Evolutionary conservation across 2,113 vertebrate genomes (phyloP), one percentile per base, ranked within the genome.

Genomic region (Paradisaea rubra): DNA sequence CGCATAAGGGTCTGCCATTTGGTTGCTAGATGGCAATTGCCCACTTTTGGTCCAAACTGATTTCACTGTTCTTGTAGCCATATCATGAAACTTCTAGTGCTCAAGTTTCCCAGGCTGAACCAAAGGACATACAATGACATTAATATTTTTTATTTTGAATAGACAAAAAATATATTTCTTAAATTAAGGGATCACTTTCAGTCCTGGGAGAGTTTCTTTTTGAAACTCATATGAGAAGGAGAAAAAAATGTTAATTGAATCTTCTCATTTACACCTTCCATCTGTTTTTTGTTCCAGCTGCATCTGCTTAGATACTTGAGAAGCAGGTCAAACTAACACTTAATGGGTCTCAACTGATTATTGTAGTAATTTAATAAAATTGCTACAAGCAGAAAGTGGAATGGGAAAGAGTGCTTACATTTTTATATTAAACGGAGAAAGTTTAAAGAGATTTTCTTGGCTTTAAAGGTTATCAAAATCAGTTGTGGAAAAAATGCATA

Each of bases 191-290:
- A 88, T 97, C 64, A 87, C 37, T 96, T 97, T 94, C 73, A 93
- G 1, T 92, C 92, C 88, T 76, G 37, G 13, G 89, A 52, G 95
- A 91, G 45, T 91, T 96, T 93, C 81, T 91, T 95, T 96, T 86
- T 91, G 81, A 94, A 97, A 79, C 41, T 78, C 63, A 77, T 85
- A 84, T 63, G 87, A 83, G 88, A 86, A 91, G 78, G 17, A 72
- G 61, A 72, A 96, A 97, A 96, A 96, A 96, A 94, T 70, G 81
- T 97, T 97, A 97, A 97, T 97, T 96, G 92, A 97, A 96, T 97
- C 94, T 96, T 97, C 97, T 97, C 94, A 96, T 97, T 97, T 97
- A 97, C 94, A 97, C 94, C 86, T 97, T 95, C 89, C 96, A 97
- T 98, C 96, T 97, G 97, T 96, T 97, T 96, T 59, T 96, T 79